A percentile compares a stretch with the other conserved stretches of the same genome.
phyloP scores from a whole-genome alignment of 2,113 vertebrate species.

The Girardinichthys multiradiatus region DNA sequence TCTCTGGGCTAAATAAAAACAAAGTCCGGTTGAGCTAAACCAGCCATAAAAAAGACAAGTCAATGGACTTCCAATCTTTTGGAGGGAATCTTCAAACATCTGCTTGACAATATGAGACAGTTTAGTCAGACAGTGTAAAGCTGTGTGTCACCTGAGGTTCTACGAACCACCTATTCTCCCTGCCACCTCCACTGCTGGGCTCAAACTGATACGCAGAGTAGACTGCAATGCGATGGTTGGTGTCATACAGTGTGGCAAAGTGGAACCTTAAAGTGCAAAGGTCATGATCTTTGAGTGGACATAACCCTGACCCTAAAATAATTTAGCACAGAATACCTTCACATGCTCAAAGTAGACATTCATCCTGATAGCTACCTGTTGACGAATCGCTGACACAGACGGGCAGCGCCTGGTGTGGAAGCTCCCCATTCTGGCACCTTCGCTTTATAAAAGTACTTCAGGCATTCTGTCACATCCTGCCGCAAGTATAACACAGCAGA shows the following conservation, averaged over 20 bases:
- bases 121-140: neutral
- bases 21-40: neutral
- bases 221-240: conserved; percentile 71
- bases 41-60: too few relatives aligned
- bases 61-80: neutral
- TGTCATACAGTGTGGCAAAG: conserved; percentile 81
- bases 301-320: neutral
- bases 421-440: conserved; percentile 71
- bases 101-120: neutral
- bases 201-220: conserved; percentile 79
- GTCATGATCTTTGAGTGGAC: neutral
- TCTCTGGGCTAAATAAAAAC: neutral
- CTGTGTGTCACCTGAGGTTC: conserved; percentile 73
- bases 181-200: conserved; percentile 74
- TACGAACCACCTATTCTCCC: conserved; percentile 78
- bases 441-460: conserved; percentile 74
- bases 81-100: neutral
- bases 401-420: conserved; percentile 31
- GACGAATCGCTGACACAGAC: conserved; percentile 73
- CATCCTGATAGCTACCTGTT: conserved; percentile 56
- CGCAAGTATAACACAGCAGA: neutral
- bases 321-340: too few relatives aligned
- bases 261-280: conserved; percentile 61
- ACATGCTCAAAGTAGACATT: too few relatives aligned
- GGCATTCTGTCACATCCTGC: conserved; percentile 68